A percentile compares a stretch with the other conserved stretches of the same genome.
These are phyloP conservation scores for Scaptomyza cyrtandrae DNA, from an alignment of 2,888 invertebrate genomes.

Conservation along the genomic window DNA sequence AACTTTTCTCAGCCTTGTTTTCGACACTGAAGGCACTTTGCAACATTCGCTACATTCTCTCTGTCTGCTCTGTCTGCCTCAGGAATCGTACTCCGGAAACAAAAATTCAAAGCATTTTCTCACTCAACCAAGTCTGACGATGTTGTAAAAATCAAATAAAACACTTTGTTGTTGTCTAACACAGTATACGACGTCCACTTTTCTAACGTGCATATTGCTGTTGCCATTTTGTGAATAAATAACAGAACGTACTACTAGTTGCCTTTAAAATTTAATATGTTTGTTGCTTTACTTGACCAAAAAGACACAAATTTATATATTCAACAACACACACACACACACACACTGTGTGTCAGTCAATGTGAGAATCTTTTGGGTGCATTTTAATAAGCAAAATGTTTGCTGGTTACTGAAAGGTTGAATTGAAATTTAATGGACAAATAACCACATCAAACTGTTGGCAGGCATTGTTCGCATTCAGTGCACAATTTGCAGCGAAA, in stretches of 20 bases:
- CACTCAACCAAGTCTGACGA: constrained; percentile 9
- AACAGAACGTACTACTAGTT: too few species aligned
- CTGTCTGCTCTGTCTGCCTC: background rate
- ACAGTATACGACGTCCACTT: background rate
- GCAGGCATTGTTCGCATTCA: background rate
- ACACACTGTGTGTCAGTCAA: too few species aligned
- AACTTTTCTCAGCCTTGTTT: constrained; percentile 8
- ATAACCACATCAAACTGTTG: background rate
- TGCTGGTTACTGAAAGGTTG: background rate
- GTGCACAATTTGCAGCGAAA: constrained; percentile 7
- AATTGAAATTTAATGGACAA: background rate
- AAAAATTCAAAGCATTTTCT: constrained; percentile 12
- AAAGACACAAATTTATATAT: too few species aligned
- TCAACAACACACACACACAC: too few species aligned
- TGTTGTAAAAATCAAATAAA: constrained; percentile 10
- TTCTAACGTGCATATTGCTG: background rate
- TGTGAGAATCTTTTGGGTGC: background rate
- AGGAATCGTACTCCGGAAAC: background rate
- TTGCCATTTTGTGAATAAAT: background rate
- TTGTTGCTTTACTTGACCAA: too few species aligned
- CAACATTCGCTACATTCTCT: constrained; percentile 1
- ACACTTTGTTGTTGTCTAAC: constrained; percentile 5
- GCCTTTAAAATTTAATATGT: background rate
- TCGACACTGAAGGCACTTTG: constrained; percentile 13
- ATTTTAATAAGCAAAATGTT: background rate